Conservation (phyloP, 2,888 invertebrate species). For the Dromius quadrimaculatus region DNA sequence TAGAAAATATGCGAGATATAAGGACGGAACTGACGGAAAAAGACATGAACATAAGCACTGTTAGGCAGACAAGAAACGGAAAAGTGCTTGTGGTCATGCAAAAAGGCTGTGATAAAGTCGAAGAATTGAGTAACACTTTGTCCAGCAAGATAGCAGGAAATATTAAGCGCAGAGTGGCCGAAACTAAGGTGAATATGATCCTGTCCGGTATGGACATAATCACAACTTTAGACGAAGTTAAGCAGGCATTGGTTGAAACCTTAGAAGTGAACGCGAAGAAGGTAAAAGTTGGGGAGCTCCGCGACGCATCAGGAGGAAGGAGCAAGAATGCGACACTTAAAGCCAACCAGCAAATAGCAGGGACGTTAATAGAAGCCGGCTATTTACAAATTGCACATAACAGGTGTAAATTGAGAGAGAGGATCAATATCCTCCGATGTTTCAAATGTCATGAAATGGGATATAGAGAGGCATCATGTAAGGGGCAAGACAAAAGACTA, state of each 20-base stretch:
- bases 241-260: not conserved
- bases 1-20: not conserved
- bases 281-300: not conserved
- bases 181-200: not conserved
- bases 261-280: not conserved
- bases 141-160: too few species aligned
- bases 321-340: not conserved
- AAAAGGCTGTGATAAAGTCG: not conserved
- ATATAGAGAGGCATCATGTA: not conserved
- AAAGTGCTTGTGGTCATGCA: not conserved
- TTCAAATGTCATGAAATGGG: not conserved
- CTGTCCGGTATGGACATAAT: not conserved
- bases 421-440: not conserved
- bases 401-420: not conserved
- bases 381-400: not conserved
- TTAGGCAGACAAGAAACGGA: not conserved
- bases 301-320: not conserved
- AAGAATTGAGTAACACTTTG: too few species aligned
- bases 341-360: not conserved
- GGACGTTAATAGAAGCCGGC: not conserved
- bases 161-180: not conserved
- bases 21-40: not conserved
- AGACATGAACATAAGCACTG: not conserved
- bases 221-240: not conserved
- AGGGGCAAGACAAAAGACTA: not conserved